Evolutionary conservation across 2,113 vertebrate species (phyloP).

Genomic region (Climacteris rufus): DNA sequence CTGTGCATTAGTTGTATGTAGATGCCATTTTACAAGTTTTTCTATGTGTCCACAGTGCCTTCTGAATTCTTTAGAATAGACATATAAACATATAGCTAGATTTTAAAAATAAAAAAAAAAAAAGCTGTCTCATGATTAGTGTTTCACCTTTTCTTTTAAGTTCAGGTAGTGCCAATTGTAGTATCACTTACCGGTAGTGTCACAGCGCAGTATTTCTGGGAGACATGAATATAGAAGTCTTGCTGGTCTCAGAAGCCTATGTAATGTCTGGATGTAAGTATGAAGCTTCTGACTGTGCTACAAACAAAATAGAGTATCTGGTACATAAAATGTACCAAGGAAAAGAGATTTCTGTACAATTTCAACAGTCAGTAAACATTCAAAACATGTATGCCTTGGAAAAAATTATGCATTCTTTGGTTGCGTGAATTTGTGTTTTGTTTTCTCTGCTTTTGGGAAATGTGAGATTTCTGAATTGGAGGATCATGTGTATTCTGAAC

Average conservation of each 20-base stretch:
- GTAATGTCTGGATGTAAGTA: neutral
- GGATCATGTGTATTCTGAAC: neutral
- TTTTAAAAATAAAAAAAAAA: neutral
- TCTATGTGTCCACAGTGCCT: accelerated
- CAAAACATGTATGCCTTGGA: neutral
- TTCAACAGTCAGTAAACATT: neutral
- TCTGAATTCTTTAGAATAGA: neutral
- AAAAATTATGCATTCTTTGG: accelerated
- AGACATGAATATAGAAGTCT: neutral
- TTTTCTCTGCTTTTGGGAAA: neutral
- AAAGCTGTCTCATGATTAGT: neutral
- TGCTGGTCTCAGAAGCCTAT: neutral
- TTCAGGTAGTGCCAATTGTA: neutral
- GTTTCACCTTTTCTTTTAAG: neutral
- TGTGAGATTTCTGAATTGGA: neutral
- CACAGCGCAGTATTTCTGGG: neutral
- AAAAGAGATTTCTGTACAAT: neutral
- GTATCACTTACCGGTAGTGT: neutral
- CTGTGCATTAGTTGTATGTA: neutral
- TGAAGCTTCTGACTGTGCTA: neutral
- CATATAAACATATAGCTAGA: neutral
- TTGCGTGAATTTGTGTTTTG: neutral
- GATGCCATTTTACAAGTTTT: neutral
- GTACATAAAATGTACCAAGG: neutral
- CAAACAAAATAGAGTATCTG: neutral